These are phyloP conservation scores for Labia minor DNA, from an alignment of 2,888 invertebrate species.

Conservation along the genomic window DNA sequence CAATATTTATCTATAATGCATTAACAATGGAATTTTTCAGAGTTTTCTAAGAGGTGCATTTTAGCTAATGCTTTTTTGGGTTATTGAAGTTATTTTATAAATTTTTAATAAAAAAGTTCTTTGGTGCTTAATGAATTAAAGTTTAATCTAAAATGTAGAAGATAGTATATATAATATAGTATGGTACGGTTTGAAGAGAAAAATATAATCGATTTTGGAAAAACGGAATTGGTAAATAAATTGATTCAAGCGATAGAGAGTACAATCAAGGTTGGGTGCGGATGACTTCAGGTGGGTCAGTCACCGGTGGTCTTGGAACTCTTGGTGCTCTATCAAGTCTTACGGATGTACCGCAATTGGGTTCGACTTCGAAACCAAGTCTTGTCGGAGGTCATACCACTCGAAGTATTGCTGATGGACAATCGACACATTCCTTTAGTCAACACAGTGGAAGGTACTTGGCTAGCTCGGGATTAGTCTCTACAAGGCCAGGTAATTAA, in stretches of 20 bases:
- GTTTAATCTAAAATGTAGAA: no score
- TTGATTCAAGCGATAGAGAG: not conserved
- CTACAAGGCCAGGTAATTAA: slow-evolving; percentile 54
- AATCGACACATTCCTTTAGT: slow-evolving; percentile 80
- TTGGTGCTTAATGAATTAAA: no score
- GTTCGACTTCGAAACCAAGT: not conserved
- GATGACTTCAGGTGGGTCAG: slow-evolving; percentile 30
- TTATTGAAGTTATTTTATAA: no score
- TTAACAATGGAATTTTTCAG: no score
- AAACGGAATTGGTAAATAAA: no score
- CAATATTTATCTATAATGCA: no score
- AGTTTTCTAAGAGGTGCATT: no score
- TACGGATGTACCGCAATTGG: slow-evolving; percentile 32
- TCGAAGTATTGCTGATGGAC: slow-evolving; percentile 75
- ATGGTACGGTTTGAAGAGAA: no score
- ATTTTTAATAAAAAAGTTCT: no score
- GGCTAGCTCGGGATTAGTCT: slow-evolving; percentile 57
- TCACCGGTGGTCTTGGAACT: slow-evolving; percentile 38
- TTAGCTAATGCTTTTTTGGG: no score
- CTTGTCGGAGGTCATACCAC: slow-evolving; percentile 33
- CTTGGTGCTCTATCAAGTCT: slow-evolving; percentile 65
- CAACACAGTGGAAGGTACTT: slow-evolving; percentile 69
- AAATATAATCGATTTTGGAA: no score
- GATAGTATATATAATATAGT: no score
- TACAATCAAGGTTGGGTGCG: not conserved